Evolutionary conservation across 2,888 invertebrate genomes (phyloP), one percentile per base, ranked within the genome.

Genomic region (Brachynemurus nebulosus): DNA sequence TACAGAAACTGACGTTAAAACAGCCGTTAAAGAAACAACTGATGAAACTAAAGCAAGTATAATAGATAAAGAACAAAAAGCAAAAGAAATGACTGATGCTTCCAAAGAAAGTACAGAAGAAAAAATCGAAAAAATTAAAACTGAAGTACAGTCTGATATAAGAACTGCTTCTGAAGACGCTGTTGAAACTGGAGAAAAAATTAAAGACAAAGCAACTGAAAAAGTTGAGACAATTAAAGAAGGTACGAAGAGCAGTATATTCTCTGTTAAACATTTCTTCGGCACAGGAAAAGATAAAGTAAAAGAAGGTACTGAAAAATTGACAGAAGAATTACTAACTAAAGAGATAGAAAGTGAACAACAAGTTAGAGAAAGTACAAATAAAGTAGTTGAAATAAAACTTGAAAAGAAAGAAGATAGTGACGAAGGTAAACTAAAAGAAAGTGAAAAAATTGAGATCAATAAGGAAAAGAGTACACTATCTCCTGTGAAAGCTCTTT

Each of bases 301-400:
- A 18, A 47, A 51, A 14, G 50, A 48, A 17, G 53, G 56, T 23
- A 51, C 40, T 5, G 45, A 36, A 16, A 51, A 48, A 53, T 27
- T 51, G 5, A n/a, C n/a, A n/a, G n/a, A n/a, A n/a, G n/a, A n/a
- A n/a, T n/a, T n/a, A n/a, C n/a, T n/a, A n/a, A n/a, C n/a, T n/a
- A n/a, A n/a, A n/a, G n/a, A n/a, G n/a, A n/a, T n/a, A n/a, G n/a
- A n/a, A n/a, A n/a, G n/a, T n/a, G n/a, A n/a, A n/a, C n/a, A n/a
- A n/a, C n/a, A n/a, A n/a, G n/a, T n/a, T n/a, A n/a, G n/a, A n/a
- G n/a, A n/a, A n/a, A n/a, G n/a, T n/a, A n/a, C n/a, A n/a, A n/a
- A 49, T 5, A 35, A 7, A 12, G n/a, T 12, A 44, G 41, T 46
- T 27, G 46, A 47, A n/a, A 35, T 51, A 4, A 27, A 7, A 4